Conservation (phyloP, 1,140 invertebrate genomes). For the Drosophila pruinosa region DNA sequence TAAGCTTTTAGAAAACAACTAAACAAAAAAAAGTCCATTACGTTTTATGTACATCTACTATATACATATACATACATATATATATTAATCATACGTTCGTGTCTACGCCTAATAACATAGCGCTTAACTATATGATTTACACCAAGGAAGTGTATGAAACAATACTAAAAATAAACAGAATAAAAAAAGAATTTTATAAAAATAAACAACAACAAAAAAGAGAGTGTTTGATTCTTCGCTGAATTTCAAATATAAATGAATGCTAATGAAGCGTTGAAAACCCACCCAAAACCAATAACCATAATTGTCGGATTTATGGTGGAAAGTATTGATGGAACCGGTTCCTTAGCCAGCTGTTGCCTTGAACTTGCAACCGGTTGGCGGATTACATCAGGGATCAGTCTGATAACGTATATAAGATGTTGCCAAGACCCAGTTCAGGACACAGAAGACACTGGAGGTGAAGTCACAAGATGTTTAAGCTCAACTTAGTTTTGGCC, state of each 20-base stretch:
- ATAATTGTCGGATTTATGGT: slow-evolving; percentile 55
- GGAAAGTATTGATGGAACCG: slow-evolving; percentile 54
- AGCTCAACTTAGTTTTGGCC: slow-evolving; percentile 53
- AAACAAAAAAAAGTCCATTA: slow-evolving; percentile 57
- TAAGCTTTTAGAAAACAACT: slow-evolving; percentile 48
- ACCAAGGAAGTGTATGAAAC: slow-evolving; percentile 52
- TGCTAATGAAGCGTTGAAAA: slow-evolving; percentile 44
- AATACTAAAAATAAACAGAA: slow-evolving; percentile 58
- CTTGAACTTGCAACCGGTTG: slow-evolving; percentile 25
- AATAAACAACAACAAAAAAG: slow-evolving; percentile 12
- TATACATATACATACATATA: slow-evolving; percentile 24
- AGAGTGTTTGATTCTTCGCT: not conserved
- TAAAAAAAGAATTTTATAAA: slow-evolving; percentile 69
- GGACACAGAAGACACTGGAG: slow-evolving; percentile 56
- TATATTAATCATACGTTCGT: slow-evolving; percentile 15
- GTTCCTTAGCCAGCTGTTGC: slow-evolving; percentile 42
- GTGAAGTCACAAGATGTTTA: slow-evolving; percentile 53
- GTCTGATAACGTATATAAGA: slow-evolving; percentile 51
- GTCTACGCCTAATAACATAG: slow-evolving; percentile 31
- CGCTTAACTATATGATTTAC: slow-evolving; percentile 65
- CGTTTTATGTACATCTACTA: not conserved
- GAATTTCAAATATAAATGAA: slow-evolving; percentile 11
- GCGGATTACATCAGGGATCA: not conserved
- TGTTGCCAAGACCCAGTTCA: slow-evolving; percentile 2
- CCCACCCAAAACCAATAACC: slow-evolving; percentile 38